Base-by-base conservation (phyloP, 2,797 vertebrate genomes). In the Coreius guichenoti region DNA sequence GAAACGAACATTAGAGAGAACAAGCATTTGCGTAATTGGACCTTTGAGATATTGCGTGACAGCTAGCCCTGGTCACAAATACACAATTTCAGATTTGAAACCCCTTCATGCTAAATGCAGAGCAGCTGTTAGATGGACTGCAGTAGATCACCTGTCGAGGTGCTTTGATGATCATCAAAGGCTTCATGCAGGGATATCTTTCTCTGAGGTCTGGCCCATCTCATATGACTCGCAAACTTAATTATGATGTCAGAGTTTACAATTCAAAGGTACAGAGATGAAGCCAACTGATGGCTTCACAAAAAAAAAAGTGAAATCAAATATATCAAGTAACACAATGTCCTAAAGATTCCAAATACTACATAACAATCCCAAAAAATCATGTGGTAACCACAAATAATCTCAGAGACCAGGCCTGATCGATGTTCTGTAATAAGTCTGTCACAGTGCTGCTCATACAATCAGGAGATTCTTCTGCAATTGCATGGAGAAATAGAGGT, bases 151-250 rank as follows among this genome's bases (percentile, higher is more conserved):
- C 80, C 83, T 88, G 78, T 65, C 11, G 21, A 67, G 61, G 39
- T 4, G 49, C 88, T 87, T 87, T 88, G 85, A 90, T 75, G 68
- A 80, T 87, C 82, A 86, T 91, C 89, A 91, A 91, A 90, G 88
- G 78, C 81, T 51, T 58, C 61, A 83, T 23, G 36, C 81, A 39
- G 43, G 77, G 39, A 80, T 36, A 61, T 70, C 69, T 80, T 76
- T 83, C 68, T 74, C 75, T 61, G 70, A 70, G 45, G 56, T 88
- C 79, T 63, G 77, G 70, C 5, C 26, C 31, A 39, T 54, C 8
- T 72, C 82, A 86, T 86, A 67, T 74, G 26, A 68, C 5, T 67
- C 58, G 11, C 45, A 81, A 75, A 81, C n/a, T 49, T 75, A 12
- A 75, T 81, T 81, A 33, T 58, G 1, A 29, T 45, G 13, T 78